Conservation (phyloP, 1,140 invertebrate genomes). For the Trinorchestia longiramus region DNA sequence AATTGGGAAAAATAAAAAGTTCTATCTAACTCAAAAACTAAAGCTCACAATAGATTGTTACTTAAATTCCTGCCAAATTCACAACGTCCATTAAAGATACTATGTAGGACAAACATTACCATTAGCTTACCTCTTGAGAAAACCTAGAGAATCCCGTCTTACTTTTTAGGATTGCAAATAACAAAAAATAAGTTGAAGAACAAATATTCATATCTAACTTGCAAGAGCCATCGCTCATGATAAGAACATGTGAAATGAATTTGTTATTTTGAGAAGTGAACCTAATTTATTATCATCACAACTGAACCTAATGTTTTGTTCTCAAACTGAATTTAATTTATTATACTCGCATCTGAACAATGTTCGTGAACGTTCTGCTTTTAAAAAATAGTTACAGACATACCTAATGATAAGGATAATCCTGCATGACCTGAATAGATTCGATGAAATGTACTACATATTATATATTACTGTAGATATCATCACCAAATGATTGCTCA, state of each 20-base stretch:
- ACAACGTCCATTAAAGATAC: background rate
- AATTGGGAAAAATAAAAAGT: background rate
- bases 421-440: too few relatives aligned
- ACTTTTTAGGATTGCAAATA: too few relatives aligned
- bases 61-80: background rate
- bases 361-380: background rate
- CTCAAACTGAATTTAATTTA: background rate
- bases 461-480: background rate
- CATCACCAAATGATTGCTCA: constrained; percentile 59
- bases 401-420: too few relatives aligned
- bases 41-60: background rate
- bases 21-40: background rate
- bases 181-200: too few relatives aligned
- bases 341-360: background rate
- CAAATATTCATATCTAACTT: too few relatives aligned
- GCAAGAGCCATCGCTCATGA: too few relatives aligned
- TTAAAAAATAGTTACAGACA: background rate
- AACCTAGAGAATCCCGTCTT: too few relatives aligned
- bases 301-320: background rate
- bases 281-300: background rate
- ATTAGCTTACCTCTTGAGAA: background rate
- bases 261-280: background rate
- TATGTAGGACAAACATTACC: background rate
- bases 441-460: too few relatives aligned
- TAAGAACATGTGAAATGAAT: too few relatives aligned